Conservation (phyloP, 1,140 invertebrate species). For the Pinna nobilis region DNA sequence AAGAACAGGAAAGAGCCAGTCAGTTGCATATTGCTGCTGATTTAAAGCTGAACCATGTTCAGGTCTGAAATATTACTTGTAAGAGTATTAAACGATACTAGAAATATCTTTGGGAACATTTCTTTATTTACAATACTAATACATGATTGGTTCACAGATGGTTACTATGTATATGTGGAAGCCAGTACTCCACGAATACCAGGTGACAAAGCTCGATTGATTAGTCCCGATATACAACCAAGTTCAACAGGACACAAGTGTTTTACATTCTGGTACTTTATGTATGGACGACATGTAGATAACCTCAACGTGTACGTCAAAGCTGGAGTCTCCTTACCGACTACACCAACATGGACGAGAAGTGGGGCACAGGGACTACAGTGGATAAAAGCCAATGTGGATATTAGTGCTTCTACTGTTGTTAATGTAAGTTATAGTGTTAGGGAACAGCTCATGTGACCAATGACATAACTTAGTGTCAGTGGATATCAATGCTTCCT, state of each 20-base stretch:
- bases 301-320: slow-evolving; percentile 60
- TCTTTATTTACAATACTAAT: too few relatives aligned
- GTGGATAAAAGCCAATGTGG: slow-evolving; percentile 48
- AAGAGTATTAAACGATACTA: too few relatives aligned
- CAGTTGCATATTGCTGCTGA: too few relatives aligned
- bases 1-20: too few relatives aligned
- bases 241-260: slow-evolving; percentile 49
- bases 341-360: slow-evolving; percentile 43
- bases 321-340: slow-evolving; percentile 44
- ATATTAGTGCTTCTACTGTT: slow-evolving; percentile 33
- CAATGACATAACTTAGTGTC: too few relatives aligned
- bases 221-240: slow-evolving; percentile 54
- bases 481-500: too few relatives aligned
- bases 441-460: too few relatives aligned
- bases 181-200: slow-evolving; percentile 48
- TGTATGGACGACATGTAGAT: slow-evolving; percentile 80
- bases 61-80: too few relatives aligned
- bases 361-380: slow-evolving; percentile 50
- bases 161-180: slow-evolving; percentile 69
- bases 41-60: too few relatives aligned
- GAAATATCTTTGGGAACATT: too few relatives aligned
- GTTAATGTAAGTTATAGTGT: slow-evolving; percentile 49
- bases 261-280: slow-evolving; percentile 83
- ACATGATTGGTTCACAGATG: slow-evolving; percentile 45
- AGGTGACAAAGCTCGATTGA: slow-evolving; percentile 54